Conservation (phyloP, 1,140 invertebrate species). For the Megalonaias nervosa region DNA sequence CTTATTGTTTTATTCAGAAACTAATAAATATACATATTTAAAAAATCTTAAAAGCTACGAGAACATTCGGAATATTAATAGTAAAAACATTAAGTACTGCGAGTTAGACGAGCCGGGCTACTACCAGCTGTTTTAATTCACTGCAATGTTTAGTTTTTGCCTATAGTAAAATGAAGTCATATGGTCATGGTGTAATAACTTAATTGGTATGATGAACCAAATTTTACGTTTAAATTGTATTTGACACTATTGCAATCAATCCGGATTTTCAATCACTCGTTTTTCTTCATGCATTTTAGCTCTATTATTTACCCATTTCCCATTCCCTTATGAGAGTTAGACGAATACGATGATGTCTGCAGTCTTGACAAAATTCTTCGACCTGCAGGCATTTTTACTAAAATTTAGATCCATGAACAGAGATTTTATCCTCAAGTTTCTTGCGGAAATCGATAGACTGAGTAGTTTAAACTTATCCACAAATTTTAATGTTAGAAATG, state of each 20-base stretch:
- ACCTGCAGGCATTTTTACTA: slow-evolving; percentile 55
- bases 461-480: too few relatives aligned
- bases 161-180: background rate
- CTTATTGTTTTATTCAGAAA: too few relatives aligned
- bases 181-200: background rate
- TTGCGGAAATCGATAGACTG: too few relatives aligned
- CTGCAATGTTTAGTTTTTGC: background rate
- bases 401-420: too few relatives aligned
- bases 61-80: too few relatives aligned
- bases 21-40: too few relatives aligned
- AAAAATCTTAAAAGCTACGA: too few relatives aligned
- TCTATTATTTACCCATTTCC: slow-evolving; percentile 27
- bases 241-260: background rate
- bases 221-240: background rate
- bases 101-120: too few relatives aligned
- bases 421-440: too few relatives aligned
- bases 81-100: too few relatives aligned
- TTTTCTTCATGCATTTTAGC: background rate
- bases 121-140: background rate
- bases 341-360: slow-evolving; percentile 57
- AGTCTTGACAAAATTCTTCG: slow-evolving; percentile 63
- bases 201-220: too few relatives aligned
- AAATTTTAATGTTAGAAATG: too few relatives aligned
- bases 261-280: slow-evolving; percentile 19
- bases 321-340: slow-evolving; percentile 46